Conservation (phyloP, 92 coral and sea anemone genomes). For the Bergia sp. region DNA sequence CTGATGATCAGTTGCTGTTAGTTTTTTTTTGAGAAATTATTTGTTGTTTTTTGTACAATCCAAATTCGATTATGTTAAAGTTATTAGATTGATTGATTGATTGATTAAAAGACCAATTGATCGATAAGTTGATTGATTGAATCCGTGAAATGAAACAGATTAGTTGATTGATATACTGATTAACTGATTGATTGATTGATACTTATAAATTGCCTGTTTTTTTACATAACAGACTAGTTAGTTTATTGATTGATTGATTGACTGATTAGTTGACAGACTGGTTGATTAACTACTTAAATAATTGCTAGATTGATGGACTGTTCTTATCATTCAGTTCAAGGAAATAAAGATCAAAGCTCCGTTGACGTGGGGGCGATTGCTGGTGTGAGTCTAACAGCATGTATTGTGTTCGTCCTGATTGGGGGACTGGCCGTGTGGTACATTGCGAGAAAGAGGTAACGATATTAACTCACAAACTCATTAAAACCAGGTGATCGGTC, state of each 20-base stretch:
- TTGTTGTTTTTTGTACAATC: no score
- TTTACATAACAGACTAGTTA: neutral
- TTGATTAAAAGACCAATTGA: neutral
- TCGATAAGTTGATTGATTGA: no score
- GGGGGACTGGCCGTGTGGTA: constrained; percentile 84
- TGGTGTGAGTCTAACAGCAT: constrained; percentile 85
- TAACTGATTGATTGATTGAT: neutral
- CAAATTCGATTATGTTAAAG: no score
- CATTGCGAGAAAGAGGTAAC: constrained; percentile 80
- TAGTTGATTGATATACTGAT: neutral
- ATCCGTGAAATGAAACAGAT: no score
- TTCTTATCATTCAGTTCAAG: neutral
- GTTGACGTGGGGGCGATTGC: constrained; percentile 72
- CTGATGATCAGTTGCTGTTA: no score
- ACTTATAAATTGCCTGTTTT: no score
- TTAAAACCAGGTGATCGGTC: no score
- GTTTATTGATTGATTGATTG: neutral
- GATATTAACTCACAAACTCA: neutral
- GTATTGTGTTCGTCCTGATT: constrained; percentile 68
- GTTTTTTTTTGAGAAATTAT: no score
- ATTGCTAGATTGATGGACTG: neutral
- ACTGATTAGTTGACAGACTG: neutral
- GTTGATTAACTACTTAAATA: neutral
- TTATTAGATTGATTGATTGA: no score
- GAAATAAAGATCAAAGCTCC: neutral